Evolutionary conservation across 2,888 invertebrate genomes (phyloP).

Genomic region (Branchinecta sandiegonensis): DNA sequence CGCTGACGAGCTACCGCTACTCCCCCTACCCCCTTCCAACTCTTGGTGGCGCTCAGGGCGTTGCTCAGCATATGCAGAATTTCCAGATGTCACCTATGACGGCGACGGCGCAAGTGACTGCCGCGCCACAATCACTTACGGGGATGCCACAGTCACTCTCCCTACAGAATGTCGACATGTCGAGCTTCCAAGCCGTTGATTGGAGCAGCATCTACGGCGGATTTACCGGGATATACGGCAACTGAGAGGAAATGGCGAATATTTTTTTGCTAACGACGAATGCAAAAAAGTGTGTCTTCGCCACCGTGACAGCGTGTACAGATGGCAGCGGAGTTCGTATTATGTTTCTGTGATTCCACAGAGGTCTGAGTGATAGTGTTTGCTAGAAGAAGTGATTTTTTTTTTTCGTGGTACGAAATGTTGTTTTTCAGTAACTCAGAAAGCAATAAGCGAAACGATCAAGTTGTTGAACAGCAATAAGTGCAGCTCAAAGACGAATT

Average conservation of each 20-base stretch:
- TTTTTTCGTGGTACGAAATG: too few relatives aligned
- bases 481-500: constrained; percentile 3
- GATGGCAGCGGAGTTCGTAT: too few relatives aligned
- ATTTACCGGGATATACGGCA: constrained; percentile 4
- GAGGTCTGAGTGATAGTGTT: too few relatives aligned
- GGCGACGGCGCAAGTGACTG: constrained; percentile 45
- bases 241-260: neutral
- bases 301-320: too few relatives aligned
- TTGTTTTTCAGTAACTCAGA: too few relatives aligned
- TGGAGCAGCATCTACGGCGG: constrained; percentile 75
- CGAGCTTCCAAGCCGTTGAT: constrained; percentile 78
- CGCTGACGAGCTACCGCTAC: constrained; percentile 44
- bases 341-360: too few relatives aligned
- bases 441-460: neutral
- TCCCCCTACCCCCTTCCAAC: constrained; percentile 45
- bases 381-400: too few relatives aligned
- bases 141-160: constrained; percentile 49
- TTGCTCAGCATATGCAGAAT: constrained; percentile 25
- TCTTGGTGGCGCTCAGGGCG: constrained; percentile 34
- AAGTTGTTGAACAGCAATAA: neutral
- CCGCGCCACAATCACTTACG: constrained; percentile 43
- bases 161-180: constrained; percentile 78
- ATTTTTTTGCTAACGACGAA: neutral
- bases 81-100: constrained; percentile 30
- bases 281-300: too few relatives aligned